Percentiles rank a stretch among this genome's conserved stretches.
Conservation (phyloP, 1,140 invertebrate genomes). For the Pollicipes pollicipes region DNA sequence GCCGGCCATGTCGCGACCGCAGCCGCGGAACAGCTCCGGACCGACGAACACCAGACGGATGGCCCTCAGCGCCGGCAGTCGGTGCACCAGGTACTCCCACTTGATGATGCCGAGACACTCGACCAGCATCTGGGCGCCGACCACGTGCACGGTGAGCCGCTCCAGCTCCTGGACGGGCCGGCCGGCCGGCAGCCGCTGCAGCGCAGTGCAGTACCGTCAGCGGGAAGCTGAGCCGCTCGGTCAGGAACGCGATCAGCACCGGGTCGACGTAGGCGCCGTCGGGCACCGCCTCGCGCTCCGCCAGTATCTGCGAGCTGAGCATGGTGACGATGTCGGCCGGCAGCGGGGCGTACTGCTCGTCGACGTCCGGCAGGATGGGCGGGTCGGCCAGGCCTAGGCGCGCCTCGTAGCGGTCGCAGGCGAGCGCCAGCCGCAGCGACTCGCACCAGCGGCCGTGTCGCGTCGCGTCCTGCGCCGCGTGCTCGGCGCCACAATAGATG, state of each 20-base stretch:
- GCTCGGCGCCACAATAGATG: conserved; percentile 13
- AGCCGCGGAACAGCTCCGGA: conserved; percentile 14
- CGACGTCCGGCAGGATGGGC: conserved; percentile 12
- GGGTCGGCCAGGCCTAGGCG: conserved; percentile 14
- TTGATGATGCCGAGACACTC: conserved; percentile 16
- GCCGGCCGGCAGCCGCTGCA: conserved; percentile 5
- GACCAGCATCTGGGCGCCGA: conserved; percentile 12
- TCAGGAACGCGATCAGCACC: conserved; percentile 11
- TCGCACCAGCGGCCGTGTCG: conserved; percentile 10
- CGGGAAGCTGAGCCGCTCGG: conserved; percentile 13
- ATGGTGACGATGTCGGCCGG: conserved; percentile 5
- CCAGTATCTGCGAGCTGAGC: conserved; percentile 6
- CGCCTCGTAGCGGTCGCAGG: conserved; percentile 13
- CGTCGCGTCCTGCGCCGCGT: background rate
- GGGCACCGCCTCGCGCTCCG: background rate
- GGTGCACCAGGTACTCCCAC: conserved; percentile 17
- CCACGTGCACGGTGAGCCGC: conserved; percentile 11
- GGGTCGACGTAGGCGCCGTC: conserved; percentile 4
- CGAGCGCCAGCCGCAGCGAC: conserved; percentile 5
- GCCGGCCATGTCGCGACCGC: conserved; percentile 9
- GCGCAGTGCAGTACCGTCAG: conserved; percentile 11
- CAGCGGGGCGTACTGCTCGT: conserved; percentile 9
- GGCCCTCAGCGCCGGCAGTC: conserved; percentile 11
- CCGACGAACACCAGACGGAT: conserved; percentile 15
- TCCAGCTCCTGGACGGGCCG: conserved; percentile 5